phyloP scores from a whole-genome alignment of 2,113 vertebrate species.

The Peromyscus maniculatus region DNA sequence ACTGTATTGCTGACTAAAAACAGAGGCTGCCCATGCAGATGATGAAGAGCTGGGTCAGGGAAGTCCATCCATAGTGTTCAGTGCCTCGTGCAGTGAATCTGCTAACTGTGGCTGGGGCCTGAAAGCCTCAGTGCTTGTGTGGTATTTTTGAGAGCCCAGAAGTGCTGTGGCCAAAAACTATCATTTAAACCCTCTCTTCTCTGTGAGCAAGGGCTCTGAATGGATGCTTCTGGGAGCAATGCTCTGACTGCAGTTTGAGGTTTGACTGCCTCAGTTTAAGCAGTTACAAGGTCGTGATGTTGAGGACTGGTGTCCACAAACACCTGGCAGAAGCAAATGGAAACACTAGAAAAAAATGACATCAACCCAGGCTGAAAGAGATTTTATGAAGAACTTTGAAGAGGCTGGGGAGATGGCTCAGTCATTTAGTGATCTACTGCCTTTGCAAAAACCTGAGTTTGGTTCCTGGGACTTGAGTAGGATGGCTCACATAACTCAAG shows the following conservation, averaged over 20 bases:
- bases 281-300: not conserved
- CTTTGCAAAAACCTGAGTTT: not conserved
- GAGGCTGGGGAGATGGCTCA: not conserved
- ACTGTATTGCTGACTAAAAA: not conserved
- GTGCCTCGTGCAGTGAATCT: not conserved
- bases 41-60: not conserved
- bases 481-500: not conserved
- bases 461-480: not conserved
- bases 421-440: not conserved
- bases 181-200: not conserved
- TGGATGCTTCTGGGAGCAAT: not conserved
- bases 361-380: not conserved
- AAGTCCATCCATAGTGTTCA: not conserved
- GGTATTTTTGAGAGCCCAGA: not conserved
- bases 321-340: slow-evolving; percentile 5
- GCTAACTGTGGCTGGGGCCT: not conserved
- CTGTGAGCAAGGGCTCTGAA: not conserved
- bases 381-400: slow-evolving; percentile 25
- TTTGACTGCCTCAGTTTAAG: not conserved
- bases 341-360: slow-evolving; percentile 20
- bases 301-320: not conserved
- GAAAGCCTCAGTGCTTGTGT: not conserved
- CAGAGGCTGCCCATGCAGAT: not conserved
- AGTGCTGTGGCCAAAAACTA: not conserved
- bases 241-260: not conserved